A percentile compares a stretch with the other conserved stretches of the same genome.
Conservation (phyloP, 2,113 vertebrate genomes). For the Gila orcuttii region DNA sequence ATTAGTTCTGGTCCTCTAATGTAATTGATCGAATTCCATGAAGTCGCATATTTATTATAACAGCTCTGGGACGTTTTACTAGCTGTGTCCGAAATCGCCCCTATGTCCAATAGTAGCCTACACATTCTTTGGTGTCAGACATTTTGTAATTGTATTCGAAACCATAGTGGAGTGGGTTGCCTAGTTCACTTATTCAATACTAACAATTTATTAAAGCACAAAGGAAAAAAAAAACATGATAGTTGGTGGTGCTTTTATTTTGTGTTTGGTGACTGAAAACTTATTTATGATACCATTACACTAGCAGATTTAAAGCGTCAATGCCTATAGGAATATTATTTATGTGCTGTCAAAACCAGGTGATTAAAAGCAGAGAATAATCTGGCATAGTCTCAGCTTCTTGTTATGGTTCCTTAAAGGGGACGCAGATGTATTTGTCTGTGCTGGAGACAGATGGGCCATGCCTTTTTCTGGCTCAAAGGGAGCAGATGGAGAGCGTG, state of each 20-base stretch:
- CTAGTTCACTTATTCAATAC: neutral
- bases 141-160: neutral
- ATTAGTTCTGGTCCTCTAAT: neutral
- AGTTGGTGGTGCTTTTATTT: neutral
- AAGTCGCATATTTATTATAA: neutral
- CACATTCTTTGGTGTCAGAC: neutral
- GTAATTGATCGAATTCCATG: neutral
- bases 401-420: conserved; percentile 10
- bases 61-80: neutral
- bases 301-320: neutral
- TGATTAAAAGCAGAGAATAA: neutral
- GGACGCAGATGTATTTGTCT: neutral
- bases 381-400: neutral
- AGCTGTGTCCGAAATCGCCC: neutral
- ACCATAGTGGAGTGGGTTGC: neutral
- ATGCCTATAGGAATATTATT: neutral
- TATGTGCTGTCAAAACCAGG: conserved; percentile 4
- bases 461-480: conserved; percentile 14
- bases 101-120: no score
- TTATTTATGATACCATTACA: neutral
- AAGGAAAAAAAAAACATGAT: neutral
- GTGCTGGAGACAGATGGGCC: conserved; percentile 41
- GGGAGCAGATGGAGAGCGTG: conserved; percentile 50
- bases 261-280: neutral
- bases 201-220: neutral